Evolutionary conservation across 92 coral and sea anemone genomes (phyloP), one percentile per base, ranked within the genome.

Genomic region (Bergia puertoricense): DNA sequence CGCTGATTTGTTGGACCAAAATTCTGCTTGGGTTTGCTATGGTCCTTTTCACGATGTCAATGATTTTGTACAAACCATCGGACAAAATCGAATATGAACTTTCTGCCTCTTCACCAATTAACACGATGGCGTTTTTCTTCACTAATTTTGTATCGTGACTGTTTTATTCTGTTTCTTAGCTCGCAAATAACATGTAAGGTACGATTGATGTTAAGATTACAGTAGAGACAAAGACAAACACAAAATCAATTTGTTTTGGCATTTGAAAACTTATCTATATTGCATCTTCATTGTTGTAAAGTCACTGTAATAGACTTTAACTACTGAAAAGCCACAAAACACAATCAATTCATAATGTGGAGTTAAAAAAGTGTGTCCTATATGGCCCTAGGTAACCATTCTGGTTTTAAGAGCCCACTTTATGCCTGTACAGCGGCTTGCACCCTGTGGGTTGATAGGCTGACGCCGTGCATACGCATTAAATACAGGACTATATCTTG

Each of bases 21-120:
- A 0, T 51, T 37, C 48, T 84, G 10, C 66, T 84, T 16, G 77
- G 87, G n/a, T 69, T 11, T 45, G 87, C 87, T 0, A 84, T 84
- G 87, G 45, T 15, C 43, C 7, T 36, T 45, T 73, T 84, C 50
- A 84, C 77, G 14, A 16, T 72, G 36, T 71, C 79, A 48, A 22
- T 20, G 44, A 39, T 84, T 20, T 0, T 72, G 7, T 46, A n/a
- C 20, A 14, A 39, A 39, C 67, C n/a, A n/a, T 15, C 36, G 77
- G 7, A 16, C 1, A 37, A 46, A 69, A 30, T 45, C 11, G 44
- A 46, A 23, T 56, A 72, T 11, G 59, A 38, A 39, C 8, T 20
- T 37, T 9, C 4, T 10, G 65, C 38, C 0, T 50, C 87, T 36
- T 71, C 56, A 2, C 11, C 87, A 13, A 23, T 40, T 4, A 36